Percentiles rank a stretch among this genome's conserved stretches.
Evolutionary conservation across 1,140 invertebrate species (phyloP).

Genomic region (Listronotus oregonensis): DNA sequence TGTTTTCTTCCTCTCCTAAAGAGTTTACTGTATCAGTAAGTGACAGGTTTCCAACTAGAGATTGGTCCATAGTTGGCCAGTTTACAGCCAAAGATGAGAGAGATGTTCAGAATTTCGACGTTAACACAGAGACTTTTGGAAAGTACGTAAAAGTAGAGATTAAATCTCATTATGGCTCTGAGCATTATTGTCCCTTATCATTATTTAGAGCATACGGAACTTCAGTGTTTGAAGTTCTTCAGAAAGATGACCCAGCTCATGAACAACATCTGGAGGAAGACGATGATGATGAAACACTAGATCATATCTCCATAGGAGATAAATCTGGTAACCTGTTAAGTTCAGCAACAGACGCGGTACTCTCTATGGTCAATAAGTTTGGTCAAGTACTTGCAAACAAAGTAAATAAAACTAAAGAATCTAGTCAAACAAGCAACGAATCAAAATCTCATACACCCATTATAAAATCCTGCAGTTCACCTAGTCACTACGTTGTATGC

Average conservation of each 20-base stretch:
- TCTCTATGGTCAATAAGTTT: slow-evolving; percentile 87
- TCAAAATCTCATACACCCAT: slow-evolving; percentile 46
- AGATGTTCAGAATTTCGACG: slow-evolving; percentile 84
- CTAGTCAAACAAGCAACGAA: slow-evolving; percentile 42
- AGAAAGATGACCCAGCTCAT: slow-evolving; percentile 73
- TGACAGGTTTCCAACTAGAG: slow-evolving; percentile 71
- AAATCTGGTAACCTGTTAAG: slow-evolving; percentile 74
- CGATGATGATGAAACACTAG: slow-evolving; percentile 68
- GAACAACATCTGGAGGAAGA: slow-evolving; percentile 59
- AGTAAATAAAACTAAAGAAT: slow-evolving; percentile 59
- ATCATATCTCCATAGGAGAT: slow-evolving; percentile 53
- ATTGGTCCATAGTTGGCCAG: slow-evolving; percentile 88
- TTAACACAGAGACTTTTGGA: slow-evolving; percentile 81
- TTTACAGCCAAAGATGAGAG: slow-evolving; percentile 87
- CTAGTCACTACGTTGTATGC: slow-evolving; percentile 72
- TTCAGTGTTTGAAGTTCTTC: slow-evolving; percentile 86
- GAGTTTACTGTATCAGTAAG: slow-evolving; percentile 87
- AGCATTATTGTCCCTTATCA: slow-evolving; percentile 97
- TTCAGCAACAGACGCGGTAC: slow-evolving; percentile 81
- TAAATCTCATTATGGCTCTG: slow-evolving; percentile 89
- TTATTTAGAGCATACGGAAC: slow-evolving; percentile 90
- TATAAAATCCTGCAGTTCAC: slow-evolving; percentile 61
- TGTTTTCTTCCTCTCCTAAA: slow-evolving; percentile 95
- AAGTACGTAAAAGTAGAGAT: slow-evolving; percentile 94
- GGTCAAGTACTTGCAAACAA: slow-evolving; percentile 78